phyloP scores from a whole-genome alignment of 1,140 invertebrate genomes.

The Drosophila miranda region DNA sequence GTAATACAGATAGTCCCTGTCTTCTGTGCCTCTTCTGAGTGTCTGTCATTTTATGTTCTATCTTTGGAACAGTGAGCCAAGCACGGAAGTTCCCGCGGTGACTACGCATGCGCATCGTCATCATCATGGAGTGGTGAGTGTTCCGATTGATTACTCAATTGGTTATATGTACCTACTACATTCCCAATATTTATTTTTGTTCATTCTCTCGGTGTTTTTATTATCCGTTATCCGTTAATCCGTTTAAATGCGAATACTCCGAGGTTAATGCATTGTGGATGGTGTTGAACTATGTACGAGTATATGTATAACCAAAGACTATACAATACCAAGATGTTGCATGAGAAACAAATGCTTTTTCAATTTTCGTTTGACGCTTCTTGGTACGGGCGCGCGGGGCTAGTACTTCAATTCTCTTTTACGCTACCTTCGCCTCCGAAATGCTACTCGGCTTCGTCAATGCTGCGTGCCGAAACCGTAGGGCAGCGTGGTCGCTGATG shows the following conservation, averaged over 20 bases:
- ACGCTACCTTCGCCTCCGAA: no score
- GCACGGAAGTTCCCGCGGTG: conserved; percentile 72
- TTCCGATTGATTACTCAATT: conserved; percentile 5
- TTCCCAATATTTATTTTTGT: conserved; percentile 30
- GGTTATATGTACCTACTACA: conserved; percentile 4
- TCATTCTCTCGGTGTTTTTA: conserved; percentile 57
- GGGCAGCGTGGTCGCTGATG: no score
- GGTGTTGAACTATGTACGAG: conserved; percentile 24
- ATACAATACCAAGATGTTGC: no score
- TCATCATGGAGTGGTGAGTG: conserved; percentile 85
- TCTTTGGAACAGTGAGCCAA: conserved; percentile 40
- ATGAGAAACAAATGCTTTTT: no score
- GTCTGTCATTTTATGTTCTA: conserved; percentile 10
- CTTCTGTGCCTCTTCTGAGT: neutral
- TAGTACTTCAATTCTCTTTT: no score
- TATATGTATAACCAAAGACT: neutral
- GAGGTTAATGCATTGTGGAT: conserved; percentile 54
- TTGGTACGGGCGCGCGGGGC: no score
- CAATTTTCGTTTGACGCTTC: no score
- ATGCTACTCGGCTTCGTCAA: no score
- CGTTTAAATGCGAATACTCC: conserved; percentile 43
- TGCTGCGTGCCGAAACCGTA: no score
- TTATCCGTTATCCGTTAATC: conserved; percentile 36
- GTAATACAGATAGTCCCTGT: conserved; percentile 19
- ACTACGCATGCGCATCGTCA: conserved; percentile 86